A percentile compares a stretch with the other conserved stretches of the same genome.
Evolutionary conservation across 2,797 vertebrate genomes (phyloP).

Genomic region (Hylomyscus alleni): DNA sequence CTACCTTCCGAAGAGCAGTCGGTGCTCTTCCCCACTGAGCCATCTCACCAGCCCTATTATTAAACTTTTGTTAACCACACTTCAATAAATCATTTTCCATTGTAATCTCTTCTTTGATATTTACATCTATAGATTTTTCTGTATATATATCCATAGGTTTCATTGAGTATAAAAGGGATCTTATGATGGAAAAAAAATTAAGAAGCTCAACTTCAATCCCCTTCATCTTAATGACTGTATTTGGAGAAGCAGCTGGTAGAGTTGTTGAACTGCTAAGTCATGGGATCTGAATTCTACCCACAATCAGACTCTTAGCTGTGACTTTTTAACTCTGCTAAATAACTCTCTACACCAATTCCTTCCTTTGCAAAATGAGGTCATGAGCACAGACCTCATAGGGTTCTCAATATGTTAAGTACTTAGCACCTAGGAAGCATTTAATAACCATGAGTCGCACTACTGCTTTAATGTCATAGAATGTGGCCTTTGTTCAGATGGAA

Average conservation of each 20-base stretch:
- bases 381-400: background rate
- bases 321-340: conserved; percentile 25
- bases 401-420: background rate
- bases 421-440: conserved; percentile 11
- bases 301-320: background rate
- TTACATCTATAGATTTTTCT: background rate
- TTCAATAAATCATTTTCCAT: conserved; percentile 17
- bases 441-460: background rate
- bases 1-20: too few relatives aligned
- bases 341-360: background rate
- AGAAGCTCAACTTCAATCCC: background rate
- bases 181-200: background rate
- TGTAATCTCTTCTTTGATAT: background rate
- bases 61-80: background rate
- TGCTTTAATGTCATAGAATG: conserved; percentile 31
- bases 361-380: conserved; percentile 43
- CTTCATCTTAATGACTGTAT: background rate
- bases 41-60: too few relatives aligned
- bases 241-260: background rate
- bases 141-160: background rate
- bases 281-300: background rate
- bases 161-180: background rate
- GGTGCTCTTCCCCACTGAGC: too few relatives aligned
- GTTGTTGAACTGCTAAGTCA: background rate
- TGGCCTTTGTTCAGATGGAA: conserved; percentile 15